phyloP scores from a whole-genome alignment of 2,797 vertebrate genomes.

The Pterois miles region DNA sequence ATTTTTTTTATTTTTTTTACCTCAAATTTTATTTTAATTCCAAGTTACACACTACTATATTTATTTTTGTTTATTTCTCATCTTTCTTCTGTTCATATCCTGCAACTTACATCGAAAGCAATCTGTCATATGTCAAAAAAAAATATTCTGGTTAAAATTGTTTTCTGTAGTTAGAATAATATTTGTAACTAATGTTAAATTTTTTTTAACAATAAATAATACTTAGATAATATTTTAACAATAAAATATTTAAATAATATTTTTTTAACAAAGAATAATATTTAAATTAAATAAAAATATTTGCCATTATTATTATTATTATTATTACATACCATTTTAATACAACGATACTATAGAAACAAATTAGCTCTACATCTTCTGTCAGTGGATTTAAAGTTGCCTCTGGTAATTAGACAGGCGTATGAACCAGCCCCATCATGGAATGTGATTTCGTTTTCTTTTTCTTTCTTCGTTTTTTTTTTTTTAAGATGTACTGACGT shows the following conservation, averaged over 20 bases:
- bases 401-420: constrained; percentile 26
- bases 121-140: neutral
- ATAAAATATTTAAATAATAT: neutral
- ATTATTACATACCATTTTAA: neutral
- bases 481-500: constrained; percentile 7
- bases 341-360: neutral
- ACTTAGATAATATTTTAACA: neutral
- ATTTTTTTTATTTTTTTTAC: neutral
- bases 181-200: too few species aligned
- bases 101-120: neutral
- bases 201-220: neutral
- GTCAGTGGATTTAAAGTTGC: constrained; percentile 2
- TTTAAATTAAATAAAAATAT: neutral
- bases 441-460: constrained; percentile 1
- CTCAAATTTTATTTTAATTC: too few species aligned
- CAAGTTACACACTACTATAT: neutral
- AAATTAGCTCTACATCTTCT: neutral
- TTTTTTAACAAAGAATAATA: neutral
- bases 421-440: constrained; percentile 13
- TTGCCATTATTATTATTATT: too few species aligned
- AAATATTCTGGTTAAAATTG: neutral
- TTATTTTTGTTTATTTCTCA: neutral
- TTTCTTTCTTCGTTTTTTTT: neutral
- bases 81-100: neutral
- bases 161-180: neutral